Conservation (phyloP, 2,888 invertebrate genomes). For the Poecilus cupreus region DNA sequence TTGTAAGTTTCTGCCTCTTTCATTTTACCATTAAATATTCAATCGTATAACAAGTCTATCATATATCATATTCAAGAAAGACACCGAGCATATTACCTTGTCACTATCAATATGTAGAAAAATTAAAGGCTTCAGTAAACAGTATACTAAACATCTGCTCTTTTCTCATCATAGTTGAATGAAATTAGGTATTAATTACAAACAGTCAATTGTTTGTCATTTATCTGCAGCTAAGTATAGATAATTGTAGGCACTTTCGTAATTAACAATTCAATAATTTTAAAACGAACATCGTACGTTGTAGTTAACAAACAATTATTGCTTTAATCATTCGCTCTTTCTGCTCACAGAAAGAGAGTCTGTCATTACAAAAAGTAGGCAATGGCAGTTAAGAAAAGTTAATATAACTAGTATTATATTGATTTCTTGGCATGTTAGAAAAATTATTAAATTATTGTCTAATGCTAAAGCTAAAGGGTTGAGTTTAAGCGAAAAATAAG, state of each 20-base stretch:
- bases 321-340: background rate
- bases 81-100: background rate
- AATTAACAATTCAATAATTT: slow-evolving; percentile 20
- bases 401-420: too few relatives aligned
- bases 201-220: slow-evolving; percentile 2
- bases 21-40: too few relatives aligned
- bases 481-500: too few relatives aligned
- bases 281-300: background rate
- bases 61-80: background rate
- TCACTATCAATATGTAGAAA: background rate
- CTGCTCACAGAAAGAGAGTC: background rate
- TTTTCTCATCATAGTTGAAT: background rate
- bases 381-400: too few relatives aligned
- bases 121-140: slow-evolving; percentile 3
- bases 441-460: too few relatives aligned
- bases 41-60: background rate
- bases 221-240: background rate
- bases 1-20: background rate
- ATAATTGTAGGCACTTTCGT: slow-evolving; percentile 2
- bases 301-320: background rate
- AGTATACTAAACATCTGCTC: background rate
- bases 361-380: background rate
- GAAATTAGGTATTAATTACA: background rate
- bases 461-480: too few relatives aligned
- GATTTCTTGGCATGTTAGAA: too few relatives aligned